Base-by-base conservation (phyloP, 2,797 vertebrate species). In the Acanthurus lineatus region DNA sequence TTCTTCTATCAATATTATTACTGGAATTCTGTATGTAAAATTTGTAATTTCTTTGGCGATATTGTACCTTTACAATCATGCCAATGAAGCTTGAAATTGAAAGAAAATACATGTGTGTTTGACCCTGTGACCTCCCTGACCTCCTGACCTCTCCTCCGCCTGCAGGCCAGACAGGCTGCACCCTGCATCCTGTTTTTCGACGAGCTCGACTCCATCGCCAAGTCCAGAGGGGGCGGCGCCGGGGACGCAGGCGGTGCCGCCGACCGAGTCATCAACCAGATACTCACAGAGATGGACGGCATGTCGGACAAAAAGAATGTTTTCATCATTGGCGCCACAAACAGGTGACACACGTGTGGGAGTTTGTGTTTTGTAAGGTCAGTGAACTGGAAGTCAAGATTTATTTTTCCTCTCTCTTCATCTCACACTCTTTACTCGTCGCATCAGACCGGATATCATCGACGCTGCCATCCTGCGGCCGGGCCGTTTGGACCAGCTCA, bases 281-380 rank as follows among this genome's bases (percentile, higher is more conserved):
- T 98, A 71, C 94, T 98, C 77, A 98, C 97, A 2, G 97, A 98
- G 93, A 98, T 98, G 97, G 97, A 98, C 3, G 97, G 97, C 81
- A 98, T 98, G 97, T 97, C 97, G 16, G 97, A 97, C 94, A 98
- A 98, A 91, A 98, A 98, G 90, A 98, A 98, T 0, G 97, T 98
- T 78, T 97, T 98, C 91, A 98, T 98, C 88, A 98, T 98, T 0
- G 97, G 97, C n/a, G 97, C 97, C 86, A 98, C 97, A 72, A 98
- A 99, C 94, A 91, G 87, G 88, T 92, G 51, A n/a, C n/a, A 28
- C 44, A 15, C 2, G 14, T 16, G n/a, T 22, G 35, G 3, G 22
- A 57, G 48, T 54, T 11, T 49, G 19, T 40, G 42, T 35, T 52
- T 1, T 53, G 53, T 54, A 16, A 35, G 7, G 6, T 17, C 19